Evolutionary conservation across 2,113 vertebrate genomes (phyloP).

Genomic region (Tangachromis dhanisi): DNA sequence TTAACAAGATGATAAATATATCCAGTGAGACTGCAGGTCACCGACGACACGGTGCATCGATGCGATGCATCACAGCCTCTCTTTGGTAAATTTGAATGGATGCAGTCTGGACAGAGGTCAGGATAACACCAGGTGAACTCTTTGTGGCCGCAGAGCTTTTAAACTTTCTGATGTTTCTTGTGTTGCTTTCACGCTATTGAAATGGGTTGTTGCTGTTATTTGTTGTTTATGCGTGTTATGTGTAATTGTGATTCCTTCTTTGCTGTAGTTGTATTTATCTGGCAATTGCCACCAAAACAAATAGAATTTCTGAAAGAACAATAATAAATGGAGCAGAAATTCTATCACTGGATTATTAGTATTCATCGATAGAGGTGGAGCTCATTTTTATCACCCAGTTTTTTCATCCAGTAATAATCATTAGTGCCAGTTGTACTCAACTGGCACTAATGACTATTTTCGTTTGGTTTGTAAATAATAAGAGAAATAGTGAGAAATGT

Average conservation of each 20-base stretch:
- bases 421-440: neutral
- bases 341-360: neutral
- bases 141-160: neutral
- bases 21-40: neutral
- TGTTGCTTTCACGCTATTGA: neutral
- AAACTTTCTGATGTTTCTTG: neutral
- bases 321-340: neutral
- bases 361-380: neutral
- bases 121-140: neutral
- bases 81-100: neutral
- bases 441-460: neutral
- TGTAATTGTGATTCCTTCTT: neutral
- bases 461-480: neutral
- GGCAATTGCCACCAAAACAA: neutral
- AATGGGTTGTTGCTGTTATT: neutral
- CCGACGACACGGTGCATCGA: neutral
- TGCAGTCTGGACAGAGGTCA: neutral
- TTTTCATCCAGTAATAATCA: neutral
- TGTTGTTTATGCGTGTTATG: neutral
- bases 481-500: neutral
- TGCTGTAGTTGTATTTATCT: neutral
- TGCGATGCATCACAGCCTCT: neutral
- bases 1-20: neutral
- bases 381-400: neutral
- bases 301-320: neutral